Evolutionary conservation across 2,888 invertebrate species (phyloP).

Genomic region (Epirrhoe tristata): DNA sequence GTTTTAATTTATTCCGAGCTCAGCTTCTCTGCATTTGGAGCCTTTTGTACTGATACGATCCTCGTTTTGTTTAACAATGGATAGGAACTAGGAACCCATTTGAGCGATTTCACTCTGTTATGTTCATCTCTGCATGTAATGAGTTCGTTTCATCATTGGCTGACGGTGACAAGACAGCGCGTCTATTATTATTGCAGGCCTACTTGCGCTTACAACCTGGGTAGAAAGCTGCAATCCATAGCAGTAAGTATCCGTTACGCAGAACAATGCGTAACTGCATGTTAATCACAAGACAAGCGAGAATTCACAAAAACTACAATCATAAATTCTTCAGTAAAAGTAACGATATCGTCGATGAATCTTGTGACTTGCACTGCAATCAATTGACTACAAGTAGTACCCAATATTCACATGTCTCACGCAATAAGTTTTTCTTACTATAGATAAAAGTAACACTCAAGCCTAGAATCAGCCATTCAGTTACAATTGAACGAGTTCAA

Average conservation of each 20-base stretch:
- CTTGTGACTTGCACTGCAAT: conserved; percentile 4
- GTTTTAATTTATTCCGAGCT: conserved; percentile 55
- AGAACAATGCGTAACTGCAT: conserved; percentile 36
- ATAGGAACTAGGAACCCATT: conserved; percentile 26
- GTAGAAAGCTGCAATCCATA: conserved; percentile 39
- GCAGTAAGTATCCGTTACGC: conserved; percentile 29
- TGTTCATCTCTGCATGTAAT: conserved; percentile 55
- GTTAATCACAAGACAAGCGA: conserved; percentile 20
- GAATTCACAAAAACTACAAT: conserved; percentile 18
- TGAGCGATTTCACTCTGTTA: conserved; percentile 45
- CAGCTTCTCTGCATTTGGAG: conserved; percentile 43
- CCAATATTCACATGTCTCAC: neutral
- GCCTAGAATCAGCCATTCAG: conserved; percentile 16
- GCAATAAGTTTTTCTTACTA: conserved; percentile 13
- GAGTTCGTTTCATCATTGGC: conserved; percentile 50
- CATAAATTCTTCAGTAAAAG: conserved; percentile 8
- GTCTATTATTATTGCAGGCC: conserved; percentile 46
- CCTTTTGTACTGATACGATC: conserved; percentile 35
- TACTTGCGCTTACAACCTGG: conserved; percentile 39
- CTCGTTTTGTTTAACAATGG: conserved; percentile 39
- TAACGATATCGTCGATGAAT: conserved; percentile 17
- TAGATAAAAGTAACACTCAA: neutral
- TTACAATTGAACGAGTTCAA: conserved; percentile 26
- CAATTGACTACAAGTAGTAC: conserved; percentile 2
- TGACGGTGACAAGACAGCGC: conserved; percentile 47